Conservation (phyloP, 2,888 invertebrate genomes). For the Antitype chi region DNA sequence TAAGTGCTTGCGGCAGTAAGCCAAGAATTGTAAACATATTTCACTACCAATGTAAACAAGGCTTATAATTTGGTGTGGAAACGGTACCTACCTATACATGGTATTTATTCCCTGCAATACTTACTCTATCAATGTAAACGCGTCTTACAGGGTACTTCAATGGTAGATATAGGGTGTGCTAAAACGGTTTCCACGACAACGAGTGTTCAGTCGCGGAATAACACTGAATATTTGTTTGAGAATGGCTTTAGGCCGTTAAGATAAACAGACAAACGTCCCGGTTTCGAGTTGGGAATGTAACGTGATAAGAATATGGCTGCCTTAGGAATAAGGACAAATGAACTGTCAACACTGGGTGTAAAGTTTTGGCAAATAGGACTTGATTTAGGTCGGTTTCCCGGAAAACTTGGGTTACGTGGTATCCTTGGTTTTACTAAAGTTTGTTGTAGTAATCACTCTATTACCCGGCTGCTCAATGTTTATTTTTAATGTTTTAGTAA, state of each 20-base stretch:
- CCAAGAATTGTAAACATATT: neutral
- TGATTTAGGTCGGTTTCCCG: conserved; percentile 28
- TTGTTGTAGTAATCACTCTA: conserved; percentile 3
- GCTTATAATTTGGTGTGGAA: neutral
- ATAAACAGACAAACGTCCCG: conserved; percentile 45
- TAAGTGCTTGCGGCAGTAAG: neutral
- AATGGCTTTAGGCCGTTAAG: conserved; percentile 25
- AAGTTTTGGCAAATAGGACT: conserved; percentile 34
- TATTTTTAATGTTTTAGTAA: neutral
- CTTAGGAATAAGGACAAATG: conserved; percentile 30
- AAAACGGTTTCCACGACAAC: conserved; percentile 34
- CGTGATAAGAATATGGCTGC: conserved; percentile 30
- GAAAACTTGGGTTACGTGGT: conserved; percentile 9
- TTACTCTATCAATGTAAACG: conserved; percentile 30
- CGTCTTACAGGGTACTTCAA: conserved; percentile 10
- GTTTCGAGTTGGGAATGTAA: conserved; percentile 11
- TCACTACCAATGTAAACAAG: neutral
- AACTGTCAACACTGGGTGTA: conserved; percentile 34
- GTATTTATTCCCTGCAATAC: neutral
- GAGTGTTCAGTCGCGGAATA: conserved; percentile 23
- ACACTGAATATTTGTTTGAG: conserved; percentile 37
- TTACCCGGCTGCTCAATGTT: neutral
- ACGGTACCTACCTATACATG: neutral
- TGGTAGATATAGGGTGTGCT: conserved; percentile 19
- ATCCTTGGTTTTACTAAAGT: conserved; percentile 6